Evolutionary conservation across 2,888 invertebrate genomes (phyloP), one percentile per base, ranked within the genome.

Genomic region (Drosophila infuscata): DNA sequence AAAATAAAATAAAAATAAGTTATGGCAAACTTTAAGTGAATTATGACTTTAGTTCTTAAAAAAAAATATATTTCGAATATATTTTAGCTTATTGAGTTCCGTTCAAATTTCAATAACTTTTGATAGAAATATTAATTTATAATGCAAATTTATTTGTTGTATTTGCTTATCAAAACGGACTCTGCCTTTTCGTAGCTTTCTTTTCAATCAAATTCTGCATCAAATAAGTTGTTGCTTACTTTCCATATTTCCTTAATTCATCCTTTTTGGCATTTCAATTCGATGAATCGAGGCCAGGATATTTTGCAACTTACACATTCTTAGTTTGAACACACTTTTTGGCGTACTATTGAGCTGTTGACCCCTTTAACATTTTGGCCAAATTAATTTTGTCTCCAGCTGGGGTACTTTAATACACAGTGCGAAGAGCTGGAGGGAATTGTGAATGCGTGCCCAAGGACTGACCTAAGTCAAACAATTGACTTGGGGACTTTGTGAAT

Each of bases 381-480:
- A 83, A 83, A 79, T 82, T 83, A 82, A 79, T 82, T 79, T 79
- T 75, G 65, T 61, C 48, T 33, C 59, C 52, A 46, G 43, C 43
- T 15, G 41, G 35, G 54, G 41, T 41, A 15, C 64, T 51, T 65
- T 65, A 78, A 82, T 81, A 38, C 73, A 64, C 60, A 61, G 57
- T 61, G 63, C 29, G 46, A 51, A 60, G 51, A 70, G 77, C 54
- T 46, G 64, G 46, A 59, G 25, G 36, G 52, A 69, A 52, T 59
- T 79, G 61, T 51, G 74, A 70, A 76, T 59, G 56, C 58, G 66
- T 70, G 61, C 38, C 64, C 38, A 63, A 54, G 74, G 61, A 78
- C 77, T 81, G 82, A 81, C 82, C 79, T 56, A 79, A 70, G 70
- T 62, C 69, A 69, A 72, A 69, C 69, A 69, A 69, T 69, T 69